Conservation (phyloP, 2,797 vertebrate species). For the Myotis planiceps region DNA sequence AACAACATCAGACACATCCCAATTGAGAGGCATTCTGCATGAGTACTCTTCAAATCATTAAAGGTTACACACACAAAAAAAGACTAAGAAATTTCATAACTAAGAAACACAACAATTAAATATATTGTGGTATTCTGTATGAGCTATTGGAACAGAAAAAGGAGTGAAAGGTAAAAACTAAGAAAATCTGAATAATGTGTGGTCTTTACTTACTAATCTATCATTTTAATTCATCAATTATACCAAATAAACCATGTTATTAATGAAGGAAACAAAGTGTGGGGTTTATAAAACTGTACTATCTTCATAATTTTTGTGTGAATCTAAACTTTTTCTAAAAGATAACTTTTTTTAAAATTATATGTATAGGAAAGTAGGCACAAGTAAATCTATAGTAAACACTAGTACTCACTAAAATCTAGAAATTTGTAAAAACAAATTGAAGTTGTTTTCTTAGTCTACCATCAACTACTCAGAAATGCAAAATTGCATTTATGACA, state of each 20-base stretch:
- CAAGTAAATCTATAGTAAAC: neutral
- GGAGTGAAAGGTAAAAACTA: neutral
- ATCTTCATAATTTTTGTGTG: neutral
- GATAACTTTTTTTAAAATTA: neutral
- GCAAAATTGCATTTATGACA: neutral
- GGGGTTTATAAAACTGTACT: neutral
- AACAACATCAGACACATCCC: neutral
- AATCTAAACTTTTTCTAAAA: neutral
- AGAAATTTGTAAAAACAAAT: neutral
- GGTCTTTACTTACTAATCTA: neutral
- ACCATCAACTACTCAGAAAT: neutral
- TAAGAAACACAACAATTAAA: neutral
- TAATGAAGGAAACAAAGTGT: neutral
- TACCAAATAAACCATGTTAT: neutral
- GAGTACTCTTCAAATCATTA: neutral
- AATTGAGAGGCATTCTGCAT: rapidly evolving
- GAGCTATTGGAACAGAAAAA: neutral
- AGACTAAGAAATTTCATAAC: neutral
- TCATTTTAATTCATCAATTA: neutral
- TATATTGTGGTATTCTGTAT: neutral
- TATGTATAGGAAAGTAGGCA: neutral
- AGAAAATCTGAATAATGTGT: neutral
- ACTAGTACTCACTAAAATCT: neutral
- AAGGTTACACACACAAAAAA: neutral
- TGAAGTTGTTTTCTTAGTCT: neutral